Evolutionary conservation across 2,797 vertebrate genomes (phyloP).

Genomic region (Trematomus bernacchii): DNA sequence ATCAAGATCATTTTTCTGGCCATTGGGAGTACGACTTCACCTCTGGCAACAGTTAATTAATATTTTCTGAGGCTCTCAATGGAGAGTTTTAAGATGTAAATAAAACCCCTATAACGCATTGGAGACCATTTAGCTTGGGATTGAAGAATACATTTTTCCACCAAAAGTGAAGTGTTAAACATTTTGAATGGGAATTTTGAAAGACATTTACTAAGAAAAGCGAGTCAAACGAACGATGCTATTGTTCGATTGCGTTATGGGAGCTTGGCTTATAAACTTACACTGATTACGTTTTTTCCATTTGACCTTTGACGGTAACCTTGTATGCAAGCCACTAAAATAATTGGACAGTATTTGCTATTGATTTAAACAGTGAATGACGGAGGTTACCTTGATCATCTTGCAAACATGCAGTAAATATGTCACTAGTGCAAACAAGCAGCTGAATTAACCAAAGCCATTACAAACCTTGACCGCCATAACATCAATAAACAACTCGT

Average conservation of each 20-base stretch:
- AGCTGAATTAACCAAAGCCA: slow-evolving; percentile 60
- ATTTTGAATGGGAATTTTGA: neutral
- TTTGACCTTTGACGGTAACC: neutral
- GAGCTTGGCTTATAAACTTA: neutral
- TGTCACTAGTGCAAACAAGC: slow-evolving; percentile 34
- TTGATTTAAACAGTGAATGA: slow-evolving; percentile 3
- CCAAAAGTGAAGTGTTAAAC: neutral
- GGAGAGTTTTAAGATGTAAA: neutral
- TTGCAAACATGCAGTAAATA: slow-evolving; percentile 35
- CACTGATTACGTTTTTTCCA: neutral
- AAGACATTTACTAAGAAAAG: neutral
- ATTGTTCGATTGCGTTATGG: neutral
- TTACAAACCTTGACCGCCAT: slow-evolving; percentile 36
- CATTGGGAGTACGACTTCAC: neutral
- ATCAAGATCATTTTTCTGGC: neutral
- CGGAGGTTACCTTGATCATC: neutral
- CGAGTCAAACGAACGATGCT: neutral
- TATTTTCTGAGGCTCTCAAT: neutral
- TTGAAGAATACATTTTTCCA: neutral
- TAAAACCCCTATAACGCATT: neutral
- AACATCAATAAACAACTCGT: slow-evolving; percentile 56
- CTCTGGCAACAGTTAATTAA: neutral
- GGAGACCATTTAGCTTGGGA: neutral
- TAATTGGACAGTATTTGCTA: neutral
- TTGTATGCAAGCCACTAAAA: neutral